Percentiles rank a stretch among this genome's conserved stretches.
Conservation (phyloP, 35 echinoderm and acorn worm genomes). For the Stichopus chloronotus region DNA sequence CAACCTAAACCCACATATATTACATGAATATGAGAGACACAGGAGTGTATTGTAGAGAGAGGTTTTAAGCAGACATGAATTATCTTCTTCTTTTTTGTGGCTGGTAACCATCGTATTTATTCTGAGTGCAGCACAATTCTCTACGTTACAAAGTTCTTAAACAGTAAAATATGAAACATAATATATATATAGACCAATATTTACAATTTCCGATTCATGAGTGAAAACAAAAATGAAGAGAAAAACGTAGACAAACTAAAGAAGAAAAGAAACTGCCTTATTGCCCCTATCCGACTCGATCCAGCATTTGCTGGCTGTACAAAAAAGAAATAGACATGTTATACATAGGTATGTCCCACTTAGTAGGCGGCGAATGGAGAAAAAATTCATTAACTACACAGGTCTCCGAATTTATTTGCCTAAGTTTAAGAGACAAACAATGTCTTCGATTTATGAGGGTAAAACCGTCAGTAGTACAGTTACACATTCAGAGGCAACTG, state of each 20-base stretch:
- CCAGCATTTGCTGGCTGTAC: slow-evolving; percentile 31
- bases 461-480: neutral
- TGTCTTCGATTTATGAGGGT: neutral
- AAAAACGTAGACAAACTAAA: neutral
- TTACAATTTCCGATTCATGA: neutral
- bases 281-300: slow-evolving; percentile 28
- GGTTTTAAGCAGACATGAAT: no score
- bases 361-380: neutral
- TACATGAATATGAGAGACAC: no score
- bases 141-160: slow-evolving; percentile 45
- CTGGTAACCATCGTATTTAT: slow-evolving; percentile 20
- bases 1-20: no score
- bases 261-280: slow-evolving; percentile 47
- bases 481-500: neutral
- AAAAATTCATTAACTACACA: neutral
- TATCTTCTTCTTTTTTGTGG: slow-evolving; percentile 4
- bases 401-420: neutral
- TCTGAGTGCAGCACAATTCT: slow-evolving; percentile 50
- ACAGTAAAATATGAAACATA: slow-evolving; percentile 45
- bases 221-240: slow-evolving; percentile 13
- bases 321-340: slow-evolving; percentile 28
- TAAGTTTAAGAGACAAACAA: neutral
- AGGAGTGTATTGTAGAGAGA: no score
- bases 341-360: neutral
- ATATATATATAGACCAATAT: slow-evolving; percentile 44